Base-by-base conservation (phyloP, 2,888 invertebrate genomes). In the Gari tellinella region DNA sequence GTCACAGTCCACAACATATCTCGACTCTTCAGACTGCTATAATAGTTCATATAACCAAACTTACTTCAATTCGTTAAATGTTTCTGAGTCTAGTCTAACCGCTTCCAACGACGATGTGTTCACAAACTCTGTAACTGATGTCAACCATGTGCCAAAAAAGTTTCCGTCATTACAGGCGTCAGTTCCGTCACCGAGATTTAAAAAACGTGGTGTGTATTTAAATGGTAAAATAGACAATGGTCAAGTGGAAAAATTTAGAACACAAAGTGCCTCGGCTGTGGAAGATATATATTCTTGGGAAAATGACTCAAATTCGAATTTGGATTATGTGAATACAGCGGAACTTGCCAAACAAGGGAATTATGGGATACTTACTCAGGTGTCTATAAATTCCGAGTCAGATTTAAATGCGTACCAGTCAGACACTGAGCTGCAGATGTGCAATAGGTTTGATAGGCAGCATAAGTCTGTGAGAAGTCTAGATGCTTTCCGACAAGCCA, bases 211-310 rank as follows among this genome's bases (percentile, higher is more conserved):
- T 19, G 17, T 49, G 31, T 26, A 49, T 21, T 49, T 55, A 12
- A 48, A 49, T 26, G 66, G 65, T 60, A 62, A 45, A 31, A 7
- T 10, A 31, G 31, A 31, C 10, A 4, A 7, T 31, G 4, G 10
- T 31, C 46, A 56, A 17, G 53, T 49, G 2, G 79, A 81, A 38
- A 81, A 81, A 41, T 68, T 72, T 25, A 69, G 85, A 25, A 85
- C 84, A 23, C 82, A 85, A 38, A 86, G 85, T 79, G 82, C 85
- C 0, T 87, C 86, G 2, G 85, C 84, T 14, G 79, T 85, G 12
- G 87, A 87, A 46, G 86, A 87, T 40, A 67, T 81, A 8, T 31
- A 31, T 31, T 56, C 67, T 48, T 65, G 76, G 66, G 66, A 70
- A 8, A 57, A 48, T 0, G 68, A 72, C 17, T 60, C 70, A 25